Evolutionary conservation across 1,140 invertebrate genomes (phyloP), one percentile per base, ranked within the genome.

Genomic region (Penaeus chinensis): DNA sequence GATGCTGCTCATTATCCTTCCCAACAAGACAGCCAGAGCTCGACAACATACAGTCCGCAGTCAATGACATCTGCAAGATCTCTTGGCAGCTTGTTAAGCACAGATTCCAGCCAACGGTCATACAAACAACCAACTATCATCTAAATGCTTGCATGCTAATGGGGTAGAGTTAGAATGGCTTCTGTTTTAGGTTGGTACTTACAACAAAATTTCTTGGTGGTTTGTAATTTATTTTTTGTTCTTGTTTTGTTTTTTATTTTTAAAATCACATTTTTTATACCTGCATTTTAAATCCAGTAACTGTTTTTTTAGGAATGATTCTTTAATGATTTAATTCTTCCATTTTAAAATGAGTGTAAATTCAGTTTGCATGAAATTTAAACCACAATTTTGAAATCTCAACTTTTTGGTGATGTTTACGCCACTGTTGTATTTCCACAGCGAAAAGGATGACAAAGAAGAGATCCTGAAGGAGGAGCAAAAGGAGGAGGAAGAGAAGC

Each of bases 391-490:
- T 16, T 54, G 54, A 54, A 16, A 16, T 54, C 16, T 16, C 54
- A 16, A 13, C 54, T 13, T 16, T 54, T 54, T 13, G 16, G 54
- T 54, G 54, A 54, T 54, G 16, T 13, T 24, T 20, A 24, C 18
- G 20, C 66, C 8, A 11, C 10, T 71, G n/a, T 22, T 24, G 7
- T 60, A 18, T 84, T 62, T 54, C 71, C 80, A 37, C 87, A 88
- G 87, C 54, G 87, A 88, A 27, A 81, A 81, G 60, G 82, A 88
- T 20, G 87, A 88, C 54, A 88, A 88, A 78, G 87, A 84, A 42
- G 87, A 76, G 32, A 84, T 88, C 76, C 62, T 84, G 76, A 88
- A 88, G 76, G 86, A 88, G 74, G 84, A 86, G 24, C 62, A 86
- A 37, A 61, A 86, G 60, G 74, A 84, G 76, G 84, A 85, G 37